Conservation (phyloP, 2,797 vertebrate species). For the Sciurus vulgaris region DNA sequence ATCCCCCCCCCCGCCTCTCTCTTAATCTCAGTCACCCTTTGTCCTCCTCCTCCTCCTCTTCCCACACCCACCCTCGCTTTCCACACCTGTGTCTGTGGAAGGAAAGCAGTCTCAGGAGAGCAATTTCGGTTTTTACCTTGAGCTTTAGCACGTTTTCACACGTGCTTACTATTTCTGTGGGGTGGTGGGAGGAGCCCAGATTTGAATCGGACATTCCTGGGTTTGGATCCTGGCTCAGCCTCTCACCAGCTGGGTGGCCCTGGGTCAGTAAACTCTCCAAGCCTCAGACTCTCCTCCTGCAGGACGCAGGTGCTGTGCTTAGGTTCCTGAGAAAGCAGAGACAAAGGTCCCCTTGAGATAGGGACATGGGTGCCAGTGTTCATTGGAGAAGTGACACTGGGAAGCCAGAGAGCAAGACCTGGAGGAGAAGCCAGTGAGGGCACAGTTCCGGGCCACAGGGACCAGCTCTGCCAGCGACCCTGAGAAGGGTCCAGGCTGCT, state of each 20-base stretch:
- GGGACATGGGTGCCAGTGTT: not conserved
- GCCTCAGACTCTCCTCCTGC: not conserved
- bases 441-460: not conserved
- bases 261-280: not conserved
- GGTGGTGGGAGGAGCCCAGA: not conserved
- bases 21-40: not conserved
- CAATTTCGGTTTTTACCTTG: not conserved
- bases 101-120: conserved; percentile 10
- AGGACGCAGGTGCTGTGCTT: not conserved
- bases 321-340: not conserved
- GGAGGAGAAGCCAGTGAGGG: not conserved
- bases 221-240: not conserved
- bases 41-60: not conserved
- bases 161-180: not conserved
- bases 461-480: not conserved
- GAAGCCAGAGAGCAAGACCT: not conserved
- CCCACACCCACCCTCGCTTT: not conserved
- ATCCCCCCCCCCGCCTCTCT: not conserved
- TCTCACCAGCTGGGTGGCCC: not conserved
- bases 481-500: not conserved
- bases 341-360: not conserved
- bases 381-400: not conserved
- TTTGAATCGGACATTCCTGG: not conserved
- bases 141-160: not conserved
- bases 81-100: not conserved